Evolutionary conservation across 2,113 vertebrate species (phyloP).

Genomic region (Xiphophorus maculatus): DNA sequence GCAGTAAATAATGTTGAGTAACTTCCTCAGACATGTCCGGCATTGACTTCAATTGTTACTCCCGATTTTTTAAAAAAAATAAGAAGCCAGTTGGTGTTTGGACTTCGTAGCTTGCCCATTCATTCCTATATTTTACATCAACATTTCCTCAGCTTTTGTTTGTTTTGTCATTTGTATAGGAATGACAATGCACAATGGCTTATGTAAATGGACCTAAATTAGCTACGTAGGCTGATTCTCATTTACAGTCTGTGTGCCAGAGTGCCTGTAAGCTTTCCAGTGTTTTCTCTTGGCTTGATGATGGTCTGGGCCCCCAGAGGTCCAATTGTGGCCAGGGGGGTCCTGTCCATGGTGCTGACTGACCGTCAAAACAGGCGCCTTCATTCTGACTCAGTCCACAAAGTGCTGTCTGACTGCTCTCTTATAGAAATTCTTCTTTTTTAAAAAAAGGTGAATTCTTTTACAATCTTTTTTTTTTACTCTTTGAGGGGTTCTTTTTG

Average conservation of each 20-base stretch:
- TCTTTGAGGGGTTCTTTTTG: neutral
- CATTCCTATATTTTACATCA: neutral
- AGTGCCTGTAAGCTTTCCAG: conserved; percentile 56
- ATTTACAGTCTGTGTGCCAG: neutral
- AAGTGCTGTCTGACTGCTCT: neutral
- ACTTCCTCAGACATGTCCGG: conserved; percentile 24
- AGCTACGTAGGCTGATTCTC: neutral
- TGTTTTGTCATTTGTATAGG: neutral
- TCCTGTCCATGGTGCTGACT: conserved; percentile 79
- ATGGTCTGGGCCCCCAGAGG: conserved; percentile 40
- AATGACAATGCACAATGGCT: neutral
- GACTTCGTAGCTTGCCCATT: neutral
- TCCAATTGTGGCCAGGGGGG: conserved; percentile 47
- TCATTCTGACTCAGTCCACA: conserved; percentile 3
- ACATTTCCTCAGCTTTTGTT: neutral
- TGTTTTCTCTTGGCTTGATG: conserved; percentile 49
- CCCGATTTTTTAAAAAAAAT: neutral
- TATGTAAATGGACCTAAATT: neutral
- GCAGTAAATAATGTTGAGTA: conserved; percentile 22
- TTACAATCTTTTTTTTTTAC: neutral
- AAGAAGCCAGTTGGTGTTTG: neutral
- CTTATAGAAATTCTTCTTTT: conserved; percentile 5
- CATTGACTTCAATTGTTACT: conserved; percentile 11
- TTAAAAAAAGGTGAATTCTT: neutral
- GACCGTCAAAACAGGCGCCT: conserved; percentile 41